These are phyloP conservation scores for Callopanchax toddi DNA, from an alignment of 2,113 vertebrate species.

Conservation along the genomic window DNA sequence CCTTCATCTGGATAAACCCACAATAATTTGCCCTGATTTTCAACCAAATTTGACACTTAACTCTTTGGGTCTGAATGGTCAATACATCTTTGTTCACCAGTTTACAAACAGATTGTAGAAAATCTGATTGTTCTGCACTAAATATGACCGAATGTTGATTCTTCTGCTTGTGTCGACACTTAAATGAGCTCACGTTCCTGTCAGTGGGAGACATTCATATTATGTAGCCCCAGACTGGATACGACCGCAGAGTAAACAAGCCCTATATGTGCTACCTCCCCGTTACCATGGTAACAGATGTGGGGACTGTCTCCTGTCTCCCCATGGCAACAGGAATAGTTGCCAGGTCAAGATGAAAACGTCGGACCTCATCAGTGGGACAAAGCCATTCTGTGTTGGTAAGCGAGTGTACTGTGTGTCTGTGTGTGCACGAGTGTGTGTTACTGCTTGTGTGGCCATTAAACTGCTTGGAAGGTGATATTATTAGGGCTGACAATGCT, in stretches of 20 bases:
- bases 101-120: background rate
- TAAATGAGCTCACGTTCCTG: slow-evolving; percentile 28
- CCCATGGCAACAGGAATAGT: slow-evolving; percentile 75
- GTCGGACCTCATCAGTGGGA: slow-evolving; percentile 62
- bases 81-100: slow-evolving; percentile 31
- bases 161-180: slow-evolving; percentile 29
- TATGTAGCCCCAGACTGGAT: slow-evolving; percentile 35
- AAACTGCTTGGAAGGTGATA: slow-evolving; percentile 29
- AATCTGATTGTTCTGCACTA: slow-evolving; percentile 13
- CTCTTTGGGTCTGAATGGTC: slow-evolving; percentile 13
- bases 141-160: slow-evolving; percentile 7
- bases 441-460: background rate
- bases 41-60: background rate
- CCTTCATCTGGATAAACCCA: slow-evolving; percentile 3
- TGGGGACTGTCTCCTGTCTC: slow-evolving; percentile 61
- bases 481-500: slow-evolving; percentile 58
- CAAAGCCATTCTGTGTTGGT: slow-evolving; percentile 33
- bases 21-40: background rate
- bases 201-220: slow-evolving; percentile 24
- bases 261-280: slow-evolving; percentile 53
- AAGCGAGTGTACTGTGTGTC: slow-evolving; percentile 19
- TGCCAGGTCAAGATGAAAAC: slow-evolving; percentile 72
- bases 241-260: slow-evolving; percentile 66
- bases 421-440: slow-evolving; percentile 3
- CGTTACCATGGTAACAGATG: slow-evolving; percentile 75